Conservation (phyloP, 2,113 vertebrate genomes). For the Cyprinodon tularosa region DNA sequence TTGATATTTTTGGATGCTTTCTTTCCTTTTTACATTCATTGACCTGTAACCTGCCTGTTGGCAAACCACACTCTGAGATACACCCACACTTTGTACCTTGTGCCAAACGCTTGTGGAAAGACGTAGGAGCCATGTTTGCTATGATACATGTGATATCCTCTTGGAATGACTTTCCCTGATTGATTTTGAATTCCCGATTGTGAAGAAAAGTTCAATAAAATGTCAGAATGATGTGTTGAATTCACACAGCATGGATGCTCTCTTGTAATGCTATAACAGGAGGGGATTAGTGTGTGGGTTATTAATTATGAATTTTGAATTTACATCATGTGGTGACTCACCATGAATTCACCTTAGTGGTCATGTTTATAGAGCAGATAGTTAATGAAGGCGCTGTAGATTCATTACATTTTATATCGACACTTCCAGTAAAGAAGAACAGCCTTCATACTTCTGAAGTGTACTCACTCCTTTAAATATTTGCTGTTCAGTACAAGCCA, state of each 20-base stretch:
- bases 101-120: conserved; percentile 60
- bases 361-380: neutral
- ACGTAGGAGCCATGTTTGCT: conserved; percentile 18
- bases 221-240: conserved; percentile 34
- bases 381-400: neutral
- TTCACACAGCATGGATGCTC: neutral
- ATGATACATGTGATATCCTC: conserved; percentile 27
- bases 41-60: conserved; percentile 57
- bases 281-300: conserved; percentile 2
- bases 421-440: too few species aligned
- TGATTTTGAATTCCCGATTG: conserved; percentile 33
- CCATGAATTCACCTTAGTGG: neutral
- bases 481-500: neutral
- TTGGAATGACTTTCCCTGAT: conserved; percentile 23
- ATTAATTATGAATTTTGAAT: conserved; percentile 16
- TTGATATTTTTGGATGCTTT: conserved; percentile 65
- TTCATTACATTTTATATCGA: neutral
- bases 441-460: neutral
- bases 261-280: neutral
- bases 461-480: neutral
- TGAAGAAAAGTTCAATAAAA: conserved; percentile 51
- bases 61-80: conserved; percentile 47
- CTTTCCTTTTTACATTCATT: conserved; percentile 59
- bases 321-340: conserved; percentile 7
- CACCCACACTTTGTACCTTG: conserved; percentile 60